Base-by-base conservation (phyloP, 2,113 vertebrate genomes). In the Rhabdomys dilectus region DNA sequence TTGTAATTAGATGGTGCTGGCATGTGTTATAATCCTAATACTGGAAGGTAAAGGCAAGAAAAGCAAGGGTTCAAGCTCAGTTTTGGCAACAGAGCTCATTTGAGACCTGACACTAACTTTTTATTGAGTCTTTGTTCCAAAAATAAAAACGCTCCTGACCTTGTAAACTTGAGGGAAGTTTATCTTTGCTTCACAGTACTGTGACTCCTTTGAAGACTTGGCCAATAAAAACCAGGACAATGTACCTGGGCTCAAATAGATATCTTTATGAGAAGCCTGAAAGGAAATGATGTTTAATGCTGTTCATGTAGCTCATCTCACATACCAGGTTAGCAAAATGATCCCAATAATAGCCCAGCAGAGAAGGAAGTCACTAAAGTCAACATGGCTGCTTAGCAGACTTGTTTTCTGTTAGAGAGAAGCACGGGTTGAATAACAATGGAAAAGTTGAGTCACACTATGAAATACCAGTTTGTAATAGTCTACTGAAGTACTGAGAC, bases 241-340 rank as follows among this genome's bases (percentile, higher is more conserved):
- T 96, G 26, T 75, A 62, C 51, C 42, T 89, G 34, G 85, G 1
- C 75, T 97, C 97, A 81, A 98, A 98, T 87, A 95, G 92, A 96
- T 1, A 53, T 91, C 87, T 98, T 98, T 95, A 96, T 96, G 95
- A 96, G 19, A 9, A 97, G 7, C 36, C 93, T 95, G 64, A 96
- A 97, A 96, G 66, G 26, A 87, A 29, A 87, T 58, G 22, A 96
- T 90, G 82, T 97, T 89, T 70, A 93, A 97, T 66, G 66, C 1
- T 17, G 91, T 96, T 97, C 62, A 89, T 58, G 86, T 53, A 94
- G 29, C 31, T 97, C 48, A 84, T 92, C 95, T 48, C n/a, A 89
- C 60, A 78, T 45, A 42, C 13, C 42, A 68, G 4, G 94, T 94
- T 66, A 66, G 92, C 60, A 86, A 60, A 64, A 62, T 34, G 4